Percentiles rank a stretch among this genome's conserved stretches.
These are phyloP conservation scores for Bombus waltoni DNA, from an alignment of 1,140 invertebrate species.

Conservation along the genomic window DNA sequence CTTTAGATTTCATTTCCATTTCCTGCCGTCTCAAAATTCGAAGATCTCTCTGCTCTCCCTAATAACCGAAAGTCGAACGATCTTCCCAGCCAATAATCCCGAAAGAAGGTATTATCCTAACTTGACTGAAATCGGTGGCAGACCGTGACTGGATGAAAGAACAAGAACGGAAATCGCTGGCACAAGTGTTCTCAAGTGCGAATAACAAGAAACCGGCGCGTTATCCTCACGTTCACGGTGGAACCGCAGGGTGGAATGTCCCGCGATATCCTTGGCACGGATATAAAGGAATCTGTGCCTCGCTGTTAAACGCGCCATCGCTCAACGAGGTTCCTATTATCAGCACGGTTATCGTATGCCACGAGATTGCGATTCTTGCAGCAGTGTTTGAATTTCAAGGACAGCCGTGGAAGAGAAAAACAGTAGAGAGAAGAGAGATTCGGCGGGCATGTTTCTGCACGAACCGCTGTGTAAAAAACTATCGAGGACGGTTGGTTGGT, in stretches of 20 bases:
- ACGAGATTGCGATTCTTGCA: conserved; percentile 29
- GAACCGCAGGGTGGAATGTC: conserved; percentile 38
- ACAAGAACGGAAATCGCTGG: background rate
- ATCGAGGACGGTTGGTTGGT: too few relatives aligned
- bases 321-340: conserved; percentile 55
- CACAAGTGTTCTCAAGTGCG: conserved; percentile 19
- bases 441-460: too few relatives aligned
- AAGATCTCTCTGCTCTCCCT: background rate
- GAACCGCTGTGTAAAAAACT: too few relatives aligned
- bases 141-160: background rate
- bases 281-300: conserved; percentile 57
- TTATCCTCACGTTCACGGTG: conserved; percentile 38
- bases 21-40: background rate
- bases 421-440: too few relatives aligned
- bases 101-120: background rate
- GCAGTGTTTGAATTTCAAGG: background rate
- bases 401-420: background rate
- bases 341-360: conserved; percentile 33
- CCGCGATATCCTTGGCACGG: conserved; percentile 64
- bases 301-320: conserved; percentile 52
- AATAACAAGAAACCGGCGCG: conserved; percentile 22
- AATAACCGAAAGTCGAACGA: background rate
- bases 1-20: background rate
- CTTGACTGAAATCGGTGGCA: background rate
- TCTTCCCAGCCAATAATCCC: background rate